phyloP scores from a whole-genome alignment of 1,140 invertebrate genomes.

The Pseudomyrmex gracilis region DNA sequence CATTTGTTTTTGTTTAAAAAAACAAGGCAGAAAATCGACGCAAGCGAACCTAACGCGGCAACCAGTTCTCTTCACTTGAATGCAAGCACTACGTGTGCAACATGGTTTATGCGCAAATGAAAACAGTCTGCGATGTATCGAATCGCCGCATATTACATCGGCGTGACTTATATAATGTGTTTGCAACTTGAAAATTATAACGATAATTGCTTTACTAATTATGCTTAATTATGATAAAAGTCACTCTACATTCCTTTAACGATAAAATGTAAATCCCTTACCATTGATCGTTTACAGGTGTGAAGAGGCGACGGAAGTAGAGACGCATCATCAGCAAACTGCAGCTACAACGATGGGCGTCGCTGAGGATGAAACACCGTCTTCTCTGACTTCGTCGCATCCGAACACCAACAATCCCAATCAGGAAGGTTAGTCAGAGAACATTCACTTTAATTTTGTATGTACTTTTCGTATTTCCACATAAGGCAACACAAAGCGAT shows the following conservation, averaged over 20 bases:
- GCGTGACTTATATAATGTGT: background rate
- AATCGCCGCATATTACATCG: background rate
- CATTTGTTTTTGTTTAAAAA: background rate
- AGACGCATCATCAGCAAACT: slow-evolving; percentile 82
- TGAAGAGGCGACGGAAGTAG: slow-evolving; percentile 83
- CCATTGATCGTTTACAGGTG: slow-evolving; percentile 73
- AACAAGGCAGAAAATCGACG: background rate
- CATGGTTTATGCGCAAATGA: background rate
- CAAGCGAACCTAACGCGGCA: slow-evolving; percentile 2
- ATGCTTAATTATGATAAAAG: background rate
- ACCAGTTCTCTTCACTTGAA: background rate
- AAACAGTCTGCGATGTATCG: background rate
- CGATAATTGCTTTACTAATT: background rate
- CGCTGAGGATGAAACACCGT: slow-evolving; percentile 83
- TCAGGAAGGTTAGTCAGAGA: slow-evolving; percentile 80
- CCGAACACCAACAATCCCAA: slow-evolving; percentile 80
- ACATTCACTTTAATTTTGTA: background rate
- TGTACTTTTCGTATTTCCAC: background rate
- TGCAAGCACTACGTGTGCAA: background rate
- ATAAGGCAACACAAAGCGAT: background rate
- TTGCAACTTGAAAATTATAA: background rate
- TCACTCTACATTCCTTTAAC: background rate
- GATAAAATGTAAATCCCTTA: too few relatives aligned
- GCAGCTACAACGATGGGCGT: slow-evolving; percentile 82
- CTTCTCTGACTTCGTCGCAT: slow-evolving; percentile 82